Conservation (phyloP, 2,888 invertebrate species). For the Polydrusus pterygomalis region DNA sequence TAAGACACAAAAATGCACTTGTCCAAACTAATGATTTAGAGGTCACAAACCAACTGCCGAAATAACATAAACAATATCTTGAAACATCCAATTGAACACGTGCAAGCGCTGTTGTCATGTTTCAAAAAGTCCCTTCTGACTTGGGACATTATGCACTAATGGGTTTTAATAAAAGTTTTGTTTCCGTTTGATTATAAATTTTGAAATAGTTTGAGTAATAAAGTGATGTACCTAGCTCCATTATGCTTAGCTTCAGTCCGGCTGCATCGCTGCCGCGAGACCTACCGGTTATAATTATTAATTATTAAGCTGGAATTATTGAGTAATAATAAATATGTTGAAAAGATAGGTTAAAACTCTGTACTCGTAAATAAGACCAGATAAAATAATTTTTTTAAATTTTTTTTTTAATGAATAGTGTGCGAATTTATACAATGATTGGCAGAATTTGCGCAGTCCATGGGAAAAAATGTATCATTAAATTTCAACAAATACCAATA, state of each 20-base stretch:
- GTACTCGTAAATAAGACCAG: too few species aligned
- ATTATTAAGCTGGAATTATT: neutral
- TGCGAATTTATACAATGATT: too few species aligned
- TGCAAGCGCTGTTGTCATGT: neutral
- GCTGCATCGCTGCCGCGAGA: neutral
- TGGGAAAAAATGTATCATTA: too few species aligned
- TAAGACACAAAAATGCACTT: neutral
- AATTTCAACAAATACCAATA: too few species aligned
- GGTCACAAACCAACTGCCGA: neutral
- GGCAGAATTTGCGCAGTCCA: too few species aligned
- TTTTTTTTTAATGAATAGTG: too few species aligned
- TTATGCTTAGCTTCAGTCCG: neutral
- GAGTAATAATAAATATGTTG: neutral
- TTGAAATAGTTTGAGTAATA: neutral
- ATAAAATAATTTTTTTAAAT: too few species aligned
- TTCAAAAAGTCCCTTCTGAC: neutral
- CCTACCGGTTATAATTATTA: neutral
- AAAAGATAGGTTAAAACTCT: neutral
- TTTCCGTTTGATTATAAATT: neutral
- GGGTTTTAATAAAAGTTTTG: constrained; percentile 23
- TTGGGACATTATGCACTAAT: constrained; percentile 5
- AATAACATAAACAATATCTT: neutral
- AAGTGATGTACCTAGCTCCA: neutral
- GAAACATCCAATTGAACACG: too few species aligned
- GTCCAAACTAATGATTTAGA: neutral